phyloP scores from a whole-genome alignment of 2,888 invertebrate genomes.

The Choreutis nemorana region DNA sequence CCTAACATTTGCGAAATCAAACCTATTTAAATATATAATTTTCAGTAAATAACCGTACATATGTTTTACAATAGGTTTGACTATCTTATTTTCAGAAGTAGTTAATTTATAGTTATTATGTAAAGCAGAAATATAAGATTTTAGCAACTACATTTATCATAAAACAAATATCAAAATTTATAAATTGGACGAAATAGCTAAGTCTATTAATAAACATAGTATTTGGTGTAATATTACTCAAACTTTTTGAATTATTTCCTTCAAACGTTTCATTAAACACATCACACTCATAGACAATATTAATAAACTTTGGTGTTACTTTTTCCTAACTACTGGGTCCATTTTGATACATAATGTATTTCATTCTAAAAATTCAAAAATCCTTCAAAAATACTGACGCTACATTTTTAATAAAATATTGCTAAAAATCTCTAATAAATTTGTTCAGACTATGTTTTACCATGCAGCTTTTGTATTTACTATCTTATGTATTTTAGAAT shows the following conservation, averaged over 20 bases:
- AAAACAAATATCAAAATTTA: slow-evolving; percentile 16
- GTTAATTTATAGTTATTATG: too few relatives aligned
- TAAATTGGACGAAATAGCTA: slow-evolving; percentile 46
- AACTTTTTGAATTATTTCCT: slow-evolving; percentile 42
- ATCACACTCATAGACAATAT: slow-evolving; percentile 22
- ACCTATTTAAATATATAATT: too few relatives aligned
- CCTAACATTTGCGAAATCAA: too few relatives aligned
- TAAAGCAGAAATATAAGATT: too few relatives aligned
- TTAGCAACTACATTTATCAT: slow-evolving; percentile 4
- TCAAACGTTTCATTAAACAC: slow-evolving; percentile 37
- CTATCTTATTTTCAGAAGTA: too few relatives aligned
- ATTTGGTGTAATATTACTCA: slow-evolving; percentile 21
- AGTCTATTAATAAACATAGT: slow-evolving; percentile 31
- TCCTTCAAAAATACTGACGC: slow-evolving; percentile 56
- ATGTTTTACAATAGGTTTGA: too few relatives aligned
- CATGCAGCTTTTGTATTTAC: slow-evolving; percentile 23
- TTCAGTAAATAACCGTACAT: too few relatives aligned
- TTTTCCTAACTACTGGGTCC: slow-evolving; percentile 55
- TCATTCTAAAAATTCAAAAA: too few relatives aligned
- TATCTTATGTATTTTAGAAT: slow-evolving; percentile 16
- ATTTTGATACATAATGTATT: slow-evolving; percentile 26
- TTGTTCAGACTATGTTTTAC: slow-evolving; percentile 32
- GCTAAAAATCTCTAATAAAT: slow-evolving; percentile 47
- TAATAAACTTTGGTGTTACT: slow-evolving; percentile 56
- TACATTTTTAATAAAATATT: slow-evolving; percentile 52